Base-by-base conservation (phyloP, 1,140 invertebrate genomes). In the Scaptomyza hsui region DNA sequence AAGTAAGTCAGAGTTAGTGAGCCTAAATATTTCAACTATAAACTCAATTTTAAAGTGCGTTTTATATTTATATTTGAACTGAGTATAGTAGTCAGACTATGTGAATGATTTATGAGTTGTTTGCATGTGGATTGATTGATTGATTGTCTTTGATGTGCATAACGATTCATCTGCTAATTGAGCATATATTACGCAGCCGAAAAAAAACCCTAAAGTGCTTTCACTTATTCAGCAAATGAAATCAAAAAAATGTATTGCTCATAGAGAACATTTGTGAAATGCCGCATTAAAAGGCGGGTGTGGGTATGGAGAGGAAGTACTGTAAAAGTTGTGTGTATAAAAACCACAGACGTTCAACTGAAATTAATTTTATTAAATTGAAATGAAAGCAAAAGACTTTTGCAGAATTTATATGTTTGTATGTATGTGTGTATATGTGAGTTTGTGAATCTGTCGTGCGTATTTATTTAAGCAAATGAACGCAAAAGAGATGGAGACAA, bases 321-420 rank as follows among this genome's bases (percentile, higher is more conserved):
- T 18, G 45, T 35, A 15, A 53, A 29, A 29, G 24, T 21, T 62
- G 29, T 32, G 48, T 32, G 29, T 32, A 69, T 65, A 55, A 63
- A 76, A 81, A 47, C 64, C 57, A 19, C 61, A 78, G 53, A 82
- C 56, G 65, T 61, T 60, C 44, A 71, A 72, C 29, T 63, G 48
- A 60, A 71, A 82, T 67, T 57, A 74, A 70, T 82, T 83, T 79
- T 72, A 85, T 73, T 76, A 73, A 68, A 74, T 86, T 69, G 29
- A 68, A 82, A 67, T 70, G 64, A 49, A 78, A 45, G 39, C 42
- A 19, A 37, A 29, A 47, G 19, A 26, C 53, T 71, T 32, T 35
- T 56, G n/a, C 32, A 39, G 2, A 13, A 4, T 70, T 59, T 4
- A 32, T 48, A 57, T 51, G 39, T 45, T 45, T 52, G 37, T 57